Evolutionary conservation across 1,140 invertebrate genomes (phyloP), one percentile per base, ranked within the genome.

Genomic region (Diorhabda sublineata): DNA sequence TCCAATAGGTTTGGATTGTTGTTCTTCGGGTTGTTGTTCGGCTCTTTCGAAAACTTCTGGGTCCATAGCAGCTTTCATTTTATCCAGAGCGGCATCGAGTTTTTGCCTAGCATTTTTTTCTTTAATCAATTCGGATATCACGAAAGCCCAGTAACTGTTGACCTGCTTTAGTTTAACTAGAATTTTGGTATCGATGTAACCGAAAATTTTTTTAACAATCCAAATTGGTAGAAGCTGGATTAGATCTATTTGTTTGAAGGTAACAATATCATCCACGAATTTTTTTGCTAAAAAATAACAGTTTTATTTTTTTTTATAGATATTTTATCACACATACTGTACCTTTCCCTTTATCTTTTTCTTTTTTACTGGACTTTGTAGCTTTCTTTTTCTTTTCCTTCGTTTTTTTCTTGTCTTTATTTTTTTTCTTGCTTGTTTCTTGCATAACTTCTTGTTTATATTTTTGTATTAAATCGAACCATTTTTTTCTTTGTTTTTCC

Each of bases 121-220:
- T 68, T 73, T 73, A n/a, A 71, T n/a, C 4, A 75, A 9, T 3
- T 70, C 67, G 26, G 68, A 58, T 7, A 68, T 58, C 8, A 57
- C 69, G 47, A 67, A 71, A 2, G 71, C 59, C 73, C 73, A 75
- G 45, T 71, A 71, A 5, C 3, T n/a, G 62, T 73, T 71, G 11
- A 75, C 68, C 66, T 71, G 69, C 60, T 75, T 75, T 9, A 73
- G 7, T 47, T 61, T 61, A 4, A 45, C 45, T n/a, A 75, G 58
- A 3, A 67, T 68, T 70, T 73, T 73, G 8, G 67, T 41, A 68
- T 73, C 72, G 4, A 75, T 65, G 59, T 73, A 66, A 11, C 60
- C 45, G 11, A 75, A 69, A 9, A 75, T 75, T 65, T 72, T 75
- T 58, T 75, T 75, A 0, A 73, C 70, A 1, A 73, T 69, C 70